These are phyloP conservation scores for Sciaenops ocellatus DNA, from an alignment of 2,797 vertebrate genomes.

Conservation along the genomic window DNA sequence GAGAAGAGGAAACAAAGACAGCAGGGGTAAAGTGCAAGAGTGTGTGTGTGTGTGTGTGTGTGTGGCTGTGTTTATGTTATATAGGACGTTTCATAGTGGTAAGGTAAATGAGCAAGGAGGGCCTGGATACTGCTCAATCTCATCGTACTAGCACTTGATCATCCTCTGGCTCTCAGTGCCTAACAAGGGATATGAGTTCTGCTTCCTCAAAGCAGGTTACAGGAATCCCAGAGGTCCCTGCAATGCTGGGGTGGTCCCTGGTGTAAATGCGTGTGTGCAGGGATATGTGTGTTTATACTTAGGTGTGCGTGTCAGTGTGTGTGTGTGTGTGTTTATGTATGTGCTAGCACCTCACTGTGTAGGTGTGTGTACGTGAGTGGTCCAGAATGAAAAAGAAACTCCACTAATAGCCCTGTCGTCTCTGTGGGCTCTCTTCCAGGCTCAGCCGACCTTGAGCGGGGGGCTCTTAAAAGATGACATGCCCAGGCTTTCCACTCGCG, in stretches of 20 bases:
- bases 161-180: constrained; percentile 50
- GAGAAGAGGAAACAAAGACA: constrained; percentile 9
- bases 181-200: constrained; percentile 66
- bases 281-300: constrained; percentile 20
- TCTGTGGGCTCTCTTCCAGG: constrained; percentile 73
- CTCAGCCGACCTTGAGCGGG: constrained; percentile 75
- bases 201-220: constrained; percentile 73
- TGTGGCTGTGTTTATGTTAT: constrained; percentile 21
- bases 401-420: constrained; percentile 78
- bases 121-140: constrained; percentile 51
- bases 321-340: constrained; percentile 29
- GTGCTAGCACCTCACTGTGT: constrained; percentile 3
- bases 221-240: constrained; percentile 62
- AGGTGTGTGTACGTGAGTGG: constrained; percentile 11
- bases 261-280: constrained; percentile 59
- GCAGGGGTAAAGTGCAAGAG: not conserved
- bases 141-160: constrained; percentile 54
- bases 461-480: constrained; percentile 73
- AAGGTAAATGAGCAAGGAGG: constrained; percentile 49
- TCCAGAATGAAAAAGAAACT: constrained; percentile 59
- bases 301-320: not conserved
- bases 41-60: not conserved
- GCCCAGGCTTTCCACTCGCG: constrained; percentile 42
- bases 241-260: constrained; percentile 71
- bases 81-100: constrained; percentile 32